Conservation (phyloP, 2,797 vertebrate species). For the Columba guinea region DNA sequence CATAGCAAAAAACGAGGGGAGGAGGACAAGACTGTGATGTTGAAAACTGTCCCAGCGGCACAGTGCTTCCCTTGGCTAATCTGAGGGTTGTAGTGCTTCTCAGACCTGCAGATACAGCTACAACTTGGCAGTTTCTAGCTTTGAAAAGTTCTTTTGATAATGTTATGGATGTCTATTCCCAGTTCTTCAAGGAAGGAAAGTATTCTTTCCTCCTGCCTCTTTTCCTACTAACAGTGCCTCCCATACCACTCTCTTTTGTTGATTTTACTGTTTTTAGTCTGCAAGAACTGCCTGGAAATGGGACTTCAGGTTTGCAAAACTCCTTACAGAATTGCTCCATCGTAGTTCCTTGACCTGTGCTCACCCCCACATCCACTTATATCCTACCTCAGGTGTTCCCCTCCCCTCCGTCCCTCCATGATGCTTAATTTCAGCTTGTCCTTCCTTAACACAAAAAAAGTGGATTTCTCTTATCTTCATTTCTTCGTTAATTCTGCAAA, state of each 20-base stretch:
- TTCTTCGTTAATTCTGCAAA: neutral
- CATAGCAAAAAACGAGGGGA: accelerated
- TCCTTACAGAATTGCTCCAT: neutral
- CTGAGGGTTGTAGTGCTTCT: neutral
- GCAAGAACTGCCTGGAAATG: neutral
- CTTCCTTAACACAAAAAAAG: neutral
- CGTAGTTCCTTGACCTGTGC: neutral
- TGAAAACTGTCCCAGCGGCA: neutral
- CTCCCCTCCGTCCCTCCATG: neutral
- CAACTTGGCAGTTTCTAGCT: neutral
- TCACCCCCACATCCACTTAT: accelerated
- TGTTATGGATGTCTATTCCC: neutral
- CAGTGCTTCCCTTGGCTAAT: neutral
- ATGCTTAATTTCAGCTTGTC: neutral
- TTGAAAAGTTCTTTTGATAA: neutral
- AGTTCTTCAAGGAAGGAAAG: neutral
- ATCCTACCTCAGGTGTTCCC: neutral
- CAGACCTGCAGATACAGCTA: neutral
- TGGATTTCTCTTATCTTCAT: neutral
- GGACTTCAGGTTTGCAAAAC: neutral
- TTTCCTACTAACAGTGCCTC: neutral
- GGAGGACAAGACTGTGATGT: neutral
- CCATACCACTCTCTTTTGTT: neutral
- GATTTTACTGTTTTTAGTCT: neutral
- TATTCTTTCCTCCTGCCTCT: neutral